A percentile compares a stretch with the other conserved stretches of the same genome.
Evolutionary conservation across 2,797 vertebrate genomes (phyloP).

Genomic region (Thamnophis elegans): DNA sequence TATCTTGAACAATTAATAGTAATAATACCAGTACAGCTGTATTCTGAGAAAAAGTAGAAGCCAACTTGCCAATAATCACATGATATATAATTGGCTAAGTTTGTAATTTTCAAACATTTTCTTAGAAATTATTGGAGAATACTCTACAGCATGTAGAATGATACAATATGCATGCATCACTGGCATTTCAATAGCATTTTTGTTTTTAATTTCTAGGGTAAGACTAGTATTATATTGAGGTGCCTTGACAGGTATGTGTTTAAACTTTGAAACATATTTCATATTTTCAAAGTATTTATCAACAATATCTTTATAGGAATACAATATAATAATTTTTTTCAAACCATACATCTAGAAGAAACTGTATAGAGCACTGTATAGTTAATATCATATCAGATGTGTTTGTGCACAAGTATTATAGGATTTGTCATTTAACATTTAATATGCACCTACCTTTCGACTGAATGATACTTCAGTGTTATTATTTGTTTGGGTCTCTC

Average conservation of each 20-base stretch:
- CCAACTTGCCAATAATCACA: slow-evolving; percentile 54
- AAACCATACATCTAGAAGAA: background rate
- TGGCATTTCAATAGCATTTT: slow-evolving; percentile 47
- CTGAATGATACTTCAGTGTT: background rate
- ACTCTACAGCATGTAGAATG: slow-evolving; percentile 46
- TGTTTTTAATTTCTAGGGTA: slow-evolving; percentile 81
- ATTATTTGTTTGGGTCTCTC: background rate
- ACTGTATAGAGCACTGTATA: background rate
- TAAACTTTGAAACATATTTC: slow-evolving; percentile 28
- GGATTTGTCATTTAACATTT: too few relatives aligned
- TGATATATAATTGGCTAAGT: slow-evolving; percentile 50
- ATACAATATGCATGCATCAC: slow-evolving; percentile 45
- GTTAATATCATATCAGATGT: background rate
- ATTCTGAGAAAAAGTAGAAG: slow-evolving; percentile 58
- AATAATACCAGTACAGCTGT: slow-evolving; percentile 52
- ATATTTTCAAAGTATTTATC: slow-evolving; percentile 6
- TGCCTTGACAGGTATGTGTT: slow-evolving; percentile 89
- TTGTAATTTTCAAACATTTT: slow-evolving; percentile 57
- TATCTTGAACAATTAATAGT: slow-evolving; percentile 50
- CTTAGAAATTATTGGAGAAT: slow-evolving; percentile 51
- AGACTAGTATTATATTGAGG: slow-evolving; percentile 90
- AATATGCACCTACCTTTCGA: background rate
- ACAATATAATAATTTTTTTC: background rate
- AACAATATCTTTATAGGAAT: slow-evolving; percentile 2
- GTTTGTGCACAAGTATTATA: background rate